Conservation (phyloP, 2,888 invertebrate species). For the Hecatera dysodea region DNA sequence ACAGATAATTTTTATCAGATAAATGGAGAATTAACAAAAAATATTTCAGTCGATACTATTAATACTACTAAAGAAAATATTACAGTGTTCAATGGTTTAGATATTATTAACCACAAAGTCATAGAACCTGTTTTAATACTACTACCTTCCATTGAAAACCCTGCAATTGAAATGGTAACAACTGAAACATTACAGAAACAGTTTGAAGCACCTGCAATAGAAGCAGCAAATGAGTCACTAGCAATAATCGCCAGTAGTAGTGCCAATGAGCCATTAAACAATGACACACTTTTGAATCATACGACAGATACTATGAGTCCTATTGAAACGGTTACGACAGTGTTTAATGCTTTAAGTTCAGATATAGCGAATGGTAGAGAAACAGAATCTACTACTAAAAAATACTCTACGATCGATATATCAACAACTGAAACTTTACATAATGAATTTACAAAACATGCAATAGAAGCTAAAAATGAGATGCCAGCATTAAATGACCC, state of each 20-base stretch:
- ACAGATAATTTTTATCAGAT: conserved; percentile 28
- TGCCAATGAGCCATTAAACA: background rate
- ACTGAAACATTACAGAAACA: conserved; percentile 1
- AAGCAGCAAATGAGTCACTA: background rate
- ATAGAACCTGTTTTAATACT: conserved; percentile 4
- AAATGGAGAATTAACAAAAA: conserved; percentile 9
- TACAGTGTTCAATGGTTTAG: background rate
- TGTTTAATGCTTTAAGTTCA: background rate
- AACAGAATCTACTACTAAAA: background rate
- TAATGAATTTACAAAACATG: background rate
- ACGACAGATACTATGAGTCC: background rate
- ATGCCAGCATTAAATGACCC: background rate
- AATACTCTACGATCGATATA: background rate
- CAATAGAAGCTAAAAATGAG: conserved; percentile 3
- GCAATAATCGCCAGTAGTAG: background rate
- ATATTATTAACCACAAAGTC: background rate
- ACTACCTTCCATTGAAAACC: background rate
- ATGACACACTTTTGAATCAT: conserved; percentile 5
- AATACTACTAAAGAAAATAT: background rate
- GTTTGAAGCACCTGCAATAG: background rate
- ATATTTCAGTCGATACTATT: background rate
- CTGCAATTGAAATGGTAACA: background rate
- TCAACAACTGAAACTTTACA: conserved; percentile 1
- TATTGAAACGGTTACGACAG: background rate
- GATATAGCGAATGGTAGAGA: background rate